Evolutionary conservation across 2,113 vertebrate species (phyloP).

Genomic region (Zingel zingel): DNA sequence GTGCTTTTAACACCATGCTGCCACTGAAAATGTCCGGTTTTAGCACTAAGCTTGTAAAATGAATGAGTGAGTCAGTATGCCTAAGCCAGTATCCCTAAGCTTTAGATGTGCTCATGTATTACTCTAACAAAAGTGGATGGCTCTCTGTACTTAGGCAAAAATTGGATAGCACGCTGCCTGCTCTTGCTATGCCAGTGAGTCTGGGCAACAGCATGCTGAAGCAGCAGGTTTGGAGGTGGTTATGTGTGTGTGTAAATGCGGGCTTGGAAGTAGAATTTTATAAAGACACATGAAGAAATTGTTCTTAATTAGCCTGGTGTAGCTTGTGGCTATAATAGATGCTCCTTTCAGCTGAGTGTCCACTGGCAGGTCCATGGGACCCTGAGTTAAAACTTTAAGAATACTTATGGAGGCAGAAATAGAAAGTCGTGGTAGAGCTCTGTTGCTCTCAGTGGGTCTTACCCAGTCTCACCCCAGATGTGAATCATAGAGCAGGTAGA

Average conservation of each 20-base stretch:
- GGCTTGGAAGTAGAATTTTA: conserved; percentile 59
- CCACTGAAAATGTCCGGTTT: conserved; percentile 68
- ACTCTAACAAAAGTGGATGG: conserved; percentile 67
- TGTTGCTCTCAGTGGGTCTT: conserved; percentile 61
- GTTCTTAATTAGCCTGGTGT: conserved; percentile 70
- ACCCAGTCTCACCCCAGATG: conserved; percentile 62
- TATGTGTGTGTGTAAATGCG: conserved; percentile 46
- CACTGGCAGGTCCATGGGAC: conserved; percentile 55
- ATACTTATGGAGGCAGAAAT: conserved; percentile 72
- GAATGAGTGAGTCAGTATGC: conserved; percentile 68
- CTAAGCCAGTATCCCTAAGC: conserved; percentile 74
- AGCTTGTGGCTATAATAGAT: conserved; percentile 37
- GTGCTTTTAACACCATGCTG: conserved; percentile 71
- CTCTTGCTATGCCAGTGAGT: conserved; percentile 61
- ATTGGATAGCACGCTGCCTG: conserved; percentile 58
- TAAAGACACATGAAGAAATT: conserved; percentile 66
- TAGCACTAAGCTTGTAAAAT: conserved; percentile 76
- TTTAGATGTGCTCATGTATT: conserved; percentile 77
- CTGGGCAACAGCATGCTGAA: conserved; percentile 66
- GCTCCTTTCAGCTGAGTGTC: conserved; percentile 44
- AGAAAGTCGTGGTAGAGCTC: conserved; percentile 58
- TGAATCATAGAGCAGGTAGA: conserved; percentile 74
- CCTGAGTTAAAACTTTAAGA: conserved; percentile 59
- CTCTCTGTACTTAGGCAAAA: conserved; percentile 67
- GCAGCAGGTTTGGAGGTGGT: conserved; percentile 74